Conservation (phyloP, 2,113 vertebrate genomes). For the Saimiri boliviensis region DNA sequence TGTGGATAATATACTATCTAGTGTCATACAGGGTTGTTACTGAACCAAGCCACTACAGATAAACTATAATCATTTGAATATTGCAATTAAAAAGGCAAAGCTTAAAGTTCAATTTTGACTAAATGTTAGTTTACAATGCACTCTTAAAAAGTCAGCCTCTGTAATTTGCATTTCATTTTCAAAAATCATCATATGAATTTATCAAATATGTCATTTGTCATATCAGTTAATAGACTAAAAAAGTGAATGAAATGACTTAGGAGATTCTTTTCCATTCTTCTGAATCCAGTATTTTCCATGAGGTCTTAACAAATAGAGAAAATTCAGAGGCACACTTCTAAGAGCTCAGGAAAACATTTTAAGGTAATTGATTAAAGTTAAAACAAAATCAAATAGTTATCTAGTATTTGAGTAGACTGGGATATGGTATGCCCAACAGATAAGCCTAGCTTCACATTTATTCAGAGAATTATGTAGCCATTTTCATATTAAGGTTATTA, state of each 20-base stretch:
- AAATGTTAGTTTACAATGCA: constrained; percentile 35
- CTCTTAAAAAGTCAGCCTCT: constrained; percentile 34
- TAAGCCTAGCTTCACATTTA: constrained; percentile 8
- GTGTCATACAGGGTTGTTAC: not conserved
- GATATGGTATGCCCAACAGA: not conserved
- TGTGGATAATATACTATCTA: not conserved
- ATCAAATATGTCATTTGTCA: not conserved
- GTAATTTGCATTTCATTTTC: constrained; percentile 17
- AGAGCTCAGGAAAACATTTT: not conserved
- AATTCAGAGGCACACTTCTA: not conserved
- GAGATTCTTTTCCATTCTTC: constrained; percentile 7
- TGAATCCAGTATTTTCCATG: not conserved
- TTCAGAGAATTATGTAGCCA: not conserved
- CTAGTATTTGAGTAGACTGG: constrained; percentile 26
- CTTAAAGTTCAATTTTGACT: constrained; percentile 44
- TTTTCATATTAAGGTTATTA: not conserved
- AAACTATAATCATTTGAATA: not conserved
- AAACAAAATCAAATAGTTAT: not conserved
- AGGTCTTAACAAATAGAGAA: constrained; percentile 15
- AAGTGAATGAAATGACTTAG: not conserved
- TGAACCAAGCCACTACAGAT: not conserved
- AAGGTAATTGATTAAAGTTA: constrained; percentile 24
- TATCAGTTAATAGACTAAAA: not conserved
- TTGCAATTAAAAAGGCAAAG: constrained; percentile 25
- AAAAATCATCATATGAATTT: not conserved